Conservation (phyloP, 2,113 vertebrate species). For the Polypterus senegalus region DNA sequence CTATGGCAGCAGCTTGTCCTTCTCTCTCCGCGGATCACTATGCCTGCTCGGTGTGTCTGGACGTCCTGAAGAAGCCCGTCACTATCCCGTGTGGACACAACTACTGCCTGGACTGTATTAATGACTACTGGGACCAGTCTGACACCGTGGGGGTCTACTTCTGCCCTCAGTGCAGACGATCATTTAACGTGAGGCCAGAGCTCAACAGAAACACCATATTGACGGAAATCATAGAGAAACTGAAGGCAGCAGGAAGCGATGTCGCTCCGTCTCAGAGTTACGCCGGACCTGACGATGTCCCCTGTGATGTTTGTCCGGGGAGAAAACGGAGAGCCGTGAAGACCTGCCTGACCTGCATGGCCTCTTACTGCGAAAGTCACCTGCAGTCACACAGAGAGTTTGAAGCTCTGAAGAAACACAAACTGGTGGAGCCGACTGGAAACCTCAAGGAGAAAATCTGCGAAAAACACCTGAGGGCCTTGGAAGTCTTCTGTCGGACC, state of each 20-base stretch:
- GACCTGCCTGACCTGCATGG: too few species aligned
- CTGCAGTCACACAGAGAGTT: too few species aligned
- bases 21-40: neutral
- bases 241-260: slow-evolving; percentile 10
- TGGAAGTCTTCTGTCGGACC: slow-evolving; percentile 45
- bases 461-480: slow-evolving; percentile 26
- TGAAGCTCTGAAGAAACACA: too few species aligned
- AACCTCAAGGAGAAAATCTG: too few species aligned
- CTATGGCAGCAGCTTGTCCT: too few species aligned
- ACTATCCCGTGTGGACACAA: slow-evolving; percentile 16
- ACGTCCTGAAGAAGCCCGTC: slow-evolving; percentile 2
- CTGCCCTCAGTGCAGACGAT: neutral
- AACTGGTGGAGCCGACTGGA: too few species aligned
- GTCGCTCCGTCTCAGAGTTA: slow-evolving; percentile 1
- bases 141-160: slow-evolving; percentile 7
- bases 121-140: slow-evolving; percentile 7
- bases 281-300: slow-evolving; percentile 5
- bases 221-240: neutral
- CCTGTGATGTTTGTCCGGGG: slow-evolving; percentile 1
- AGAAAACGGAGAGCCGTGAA: too few species aligned
- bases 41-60: slow-evolving; percentile 7
- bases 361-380: too few species aligned
- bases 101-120: slow-evolving; percentile 11
- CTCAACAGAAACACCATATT: slow-evolving; percentile 4
- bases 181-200: slow-evolving; percentile 2